Conservation (phyloP, 2,888 invertebrate genomes). For the Lysandra coridon region DNA sequence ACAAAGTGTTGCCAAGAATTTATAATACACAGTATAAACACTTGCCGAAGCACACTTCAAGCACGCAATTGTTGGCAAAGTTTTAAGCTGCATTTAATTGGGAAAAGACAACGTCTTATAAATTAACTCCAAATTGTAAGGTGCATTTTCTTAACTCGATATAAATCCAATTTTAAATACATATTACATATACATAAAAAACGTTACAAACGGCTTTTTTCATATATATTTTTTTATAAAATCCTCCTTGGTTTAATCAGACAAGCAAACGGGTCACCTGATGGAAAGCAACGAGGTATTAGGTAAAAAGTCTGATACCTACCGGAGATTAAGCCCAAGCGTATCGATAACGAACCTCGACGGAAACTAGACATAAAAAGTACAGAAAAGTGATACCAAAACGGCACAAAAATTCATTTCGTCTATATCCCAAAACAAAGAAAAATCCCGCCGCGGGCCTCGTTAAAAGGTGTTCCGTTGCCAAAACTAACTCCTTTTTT, state of each 20-base stretch:
- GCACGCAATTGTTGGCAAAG: slow-evolving; percentile 15
- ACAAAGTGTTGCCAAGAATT: neutral
- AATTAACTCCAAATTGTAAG: neutral
- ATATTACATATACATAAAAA: too few species aligned
- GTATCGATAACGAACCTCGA: neutral
- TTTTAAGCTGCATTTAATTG: slow-evolving; percentile 4
- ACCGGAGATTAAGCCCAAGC: slow-evolving; percentile 18
- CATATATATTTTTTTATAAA: too few species aligned
- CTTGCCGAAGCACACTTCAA: neutral
- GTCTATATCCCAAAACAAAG: slow-evolving; percentile 33
- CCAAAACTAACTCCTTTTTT: slow-evolving; percentile 45
- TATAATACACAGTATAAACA: neutral
- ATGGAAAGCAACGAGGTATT: neutral
- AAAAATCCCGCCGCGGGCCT: slow-evolving; percentile 39
- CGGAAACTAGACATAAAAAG: slow-evolving; percentile 15
- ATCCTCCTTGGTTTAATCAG: too few species aligned
- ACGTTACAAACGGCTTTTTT: too few species aligned
- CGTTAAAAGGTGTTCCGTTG: slow-evolving; percentile 48
- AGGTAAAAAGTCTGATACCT: neutral
- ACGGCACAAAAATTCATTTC: slow-evolving; percentile 30
- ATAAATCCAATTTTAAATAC: too few species aligned
- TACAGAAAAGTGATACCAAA: slow-evolving; percentile 26
- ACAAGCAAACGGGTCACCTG: too few species aligned
- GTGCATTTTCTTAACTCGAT: too few species aligned
- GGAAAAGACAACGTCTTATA: neutral